Percentiles rank a stretch among this genome's conserved stretches.
These are phyloP conservation scores for Leptobrachium ailaonicum DNA, from an alignment of 2,113 vertebrate species.

Conservation along the genomic window DNA sequence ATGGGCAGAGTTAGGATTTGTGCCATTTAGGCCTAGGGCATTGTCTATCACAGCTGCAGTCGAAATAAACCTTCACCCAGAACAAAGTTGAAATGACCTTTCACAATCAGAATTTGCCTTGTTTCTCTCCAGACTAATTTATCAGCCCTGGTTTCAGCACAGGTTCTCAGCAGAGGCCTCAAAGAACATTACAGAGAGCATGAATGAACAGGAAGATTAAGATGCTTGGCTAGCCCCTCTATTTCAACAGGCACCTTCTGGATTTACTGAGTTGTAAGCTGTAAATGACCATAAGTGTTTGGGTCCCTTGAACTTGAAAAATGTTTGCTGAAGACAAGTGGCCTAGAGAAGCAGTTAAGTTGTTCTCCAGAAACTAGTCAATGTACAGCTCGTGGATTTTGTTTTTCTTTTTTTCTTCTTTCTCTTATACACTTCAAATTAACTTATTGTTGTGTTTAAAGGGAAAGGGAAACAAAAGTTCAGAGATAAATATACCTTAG, in stretches of 20 bases:
- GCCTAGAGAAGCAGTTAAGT: constrained; percentile 45
- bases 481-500: no score
- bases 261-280: constrained; percentile 57
- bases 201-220: constrained; percentile 82
- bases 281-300: constrained; percentile 57
- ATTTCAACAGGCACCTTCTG: constrained; percentile 73
- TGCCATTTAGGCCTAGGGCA: constrained; percentile 85
- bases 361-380: not conserved
- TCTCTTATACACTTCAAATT: not conserved
- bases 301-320: constrained; percentile 52
- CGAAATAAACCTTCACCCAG: constrained; percentile 96
- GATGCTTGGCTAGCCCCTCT: constrained; percentile 74
- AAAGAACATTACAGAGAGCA: constrained; percentile 71
- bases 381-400: not conserved
- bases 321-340: constrained; percentile 45
- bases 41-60: constrained; percentile 90
- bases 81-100: constrained; percentile 96
- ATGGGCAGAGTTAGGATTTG: constrained; percentile 89
- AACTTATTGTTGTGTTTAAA: not conserved
- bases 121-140: constrained; percentile 84
- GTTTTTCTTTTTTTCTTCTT: not conserved
- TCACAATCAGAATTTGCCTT: constrained; percentile 88
- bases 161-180: constrained; percentile 68
- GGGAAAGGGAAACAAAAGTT: not conserved
- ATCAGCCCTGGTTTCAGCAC: constrained; percentile 72